Evolutionary conservation across 2,888 invertebrate species (phyloP).

Genomic region (Hydroisotoma schaefferi): DNA sequence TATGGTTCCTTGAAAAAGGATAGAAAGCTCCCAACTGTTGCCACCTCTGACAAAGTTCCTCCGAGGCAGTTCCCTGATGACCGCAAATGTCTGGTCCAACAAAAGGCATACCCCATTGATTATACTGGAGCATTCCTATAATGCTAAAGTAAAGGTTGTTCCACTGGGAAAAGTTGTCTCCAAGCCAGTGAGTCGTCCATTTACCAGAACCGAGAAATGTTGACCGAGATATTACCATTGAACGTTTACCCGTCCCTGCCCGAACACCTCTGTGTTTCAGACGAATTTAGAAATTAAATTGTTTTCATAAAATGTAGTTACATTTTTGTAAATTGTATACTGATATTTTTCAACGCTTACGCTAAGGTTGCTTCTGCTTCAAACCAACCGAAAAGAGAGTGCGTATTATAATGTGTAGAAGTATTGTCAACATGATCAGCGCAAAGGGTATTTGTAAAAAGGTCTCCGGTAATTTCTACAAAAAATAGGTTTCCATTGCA

Average conservation of each 20-base stretch:
- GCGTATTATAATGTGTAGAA: constrained; percentile 50
- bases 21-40: constrained; percentile 55
- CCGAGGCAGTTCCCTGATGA: constrained; percentile 51
- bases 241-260: constrained; percentile 56
- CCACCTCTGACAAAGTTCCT: constrained; percentile 59
- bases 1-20: constrained; percentile 52
- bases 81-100: constrained; percentile 51
- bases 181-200: constrained; percentile 78
- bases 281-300: background rate
- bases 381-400: constrained; percentile 50
- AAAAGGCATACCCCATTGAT: constrained; percentile 50
- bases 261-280: constrained; percentile 16
- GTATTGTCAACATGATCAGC: constrained; percentile 15
- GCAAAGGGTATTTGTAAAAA: constrained; percentile 15
- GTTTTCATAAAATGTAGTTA: background rate
- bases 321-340: background rate
- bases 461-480: constrained; percentile 2
- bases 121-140: constrained; percentile 53
- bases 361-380: constrained; percentile 44
- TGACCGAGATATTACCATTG: constrained; percentile 73
- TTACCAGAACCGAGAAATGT: constrained; percentile 71
- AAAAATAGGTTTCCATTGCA: constrained; percentile 50
- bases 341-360: constrained; percentile 7
- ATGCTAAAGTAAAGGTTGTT: constrained; percentile 50
- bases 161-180: constrained; percentile 60